Base-by-base conservation (phyloP, 2,888 invertebrate genomes). In the Girardia tigrina region DNA sequence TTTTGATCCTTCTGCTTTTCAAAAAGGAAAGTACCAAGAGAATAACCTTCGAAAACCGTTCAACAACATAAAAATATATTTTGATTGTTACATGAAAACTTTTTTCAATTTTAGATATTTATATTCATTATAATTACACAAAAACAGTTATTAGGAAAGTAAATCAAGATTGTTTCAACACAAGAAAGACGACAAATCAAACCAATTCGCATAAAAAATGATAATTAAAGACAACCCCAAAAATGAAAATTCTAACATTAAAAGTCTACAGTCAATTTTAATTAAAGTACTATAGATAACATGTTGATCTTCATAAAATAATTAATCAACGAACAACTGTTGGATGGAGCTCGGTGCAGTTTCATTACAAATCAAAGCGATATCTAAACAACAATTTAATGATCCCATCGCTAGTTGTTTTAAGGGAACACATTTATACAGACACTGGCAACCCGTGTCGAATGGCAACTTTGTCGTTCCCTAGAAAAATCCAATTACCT, bases 311-410 rank as follows among this genome's bases (percentile, higher is more conserved):
- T 16, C 56, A 56, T 56, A 56, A 56, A 56, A 23, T 56, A 56
- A 56, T 56, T 56, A 56, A 56, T 56, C 56, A 56, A 56, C n/a
- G 23, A 56, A 4, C 56, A 56, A 16, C n/a, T 56, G 56, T 56
- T 56, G 8, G 23, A 56, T n/a, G n/a, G 56, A 4, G 23, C 56
- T n/a, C 8, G n/a, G 56, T 56, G 56, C 56, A 56, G 56, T 56
- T 56, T 56, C 56, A 16, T 6, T n/a, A 56, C n/a, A 56, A 56
- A 56, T 56, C 56, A 56, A 56, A 12, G 8, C 4, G 6, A 56
- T 56, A 56, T 56, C 56, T 56, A 56, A 56, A 56, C 56, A 56
- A n/a, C 56, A n/a, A 56, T 56, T 56, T 56, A 56, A 56, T 56
- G 56, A 56, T 56, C 56, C 56, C n/a, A 56, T 56, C n/a, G 8